Evolutionary conservation across 2,888 invertebrate genomes (phyloP).

Genomic region (Amphiduros pacificus): DNA sequence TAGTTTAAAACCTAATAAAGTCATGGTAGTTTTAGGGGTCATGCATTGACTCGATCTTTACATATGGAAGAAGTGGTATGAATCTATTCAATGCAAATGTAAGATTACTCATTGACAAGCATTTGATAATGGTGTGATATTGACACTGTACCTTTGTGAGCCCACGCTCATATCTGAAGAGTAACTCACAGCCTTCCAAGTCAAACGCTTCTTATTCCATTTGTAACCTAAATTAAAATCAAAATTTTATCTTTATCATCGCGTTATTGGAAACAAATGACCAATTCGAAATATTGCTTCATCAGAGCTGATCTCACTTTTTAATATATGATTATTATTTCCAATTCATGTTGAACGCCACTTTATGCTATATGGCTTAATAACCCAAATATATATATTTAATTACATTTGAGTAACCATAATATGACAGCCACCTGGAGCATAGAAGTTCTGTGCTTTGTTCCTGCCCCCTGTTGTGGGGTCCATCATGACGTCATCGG

Average conservation of each 20-base stretch:
- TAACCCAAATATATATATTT: background rate
- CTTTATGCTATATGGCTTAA: background rate
- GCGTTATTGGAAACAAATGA: background rate
- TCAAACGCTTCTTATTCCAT: conserved; percentile 3
- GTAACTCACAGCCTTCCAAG: background rate
- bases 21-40: background rate
- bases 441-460: no score
- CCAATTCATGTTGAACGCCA: no score
- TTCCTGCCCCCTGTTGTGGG: background rate
- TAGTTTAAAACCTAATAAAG: background rate
- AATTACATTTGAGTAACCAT: background rate
- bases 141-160: conserved; percentile 4
- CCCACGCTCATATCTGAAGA: conserved; percentile 1
- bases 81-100: no score
- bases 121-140: background rate
- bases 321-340: no score
- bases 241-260: background rate
- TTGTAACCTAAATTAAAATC: conserved; percentile 6
- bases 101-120: background rate
- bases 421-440: background rate
- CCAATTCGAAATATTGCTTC: background rate
- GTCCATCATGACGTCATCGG: background rate
- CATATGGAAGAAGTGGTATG: no score
- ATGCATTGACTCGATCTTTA: no score
- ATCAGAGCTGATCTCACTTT: no score